A percentile compares a stretch with the other conserved stretches of the same genome.
Evolutionary conservation across 1,140 invertebrate species (phyloP).

Genomic region (Drosophila triauraria): DNA sequence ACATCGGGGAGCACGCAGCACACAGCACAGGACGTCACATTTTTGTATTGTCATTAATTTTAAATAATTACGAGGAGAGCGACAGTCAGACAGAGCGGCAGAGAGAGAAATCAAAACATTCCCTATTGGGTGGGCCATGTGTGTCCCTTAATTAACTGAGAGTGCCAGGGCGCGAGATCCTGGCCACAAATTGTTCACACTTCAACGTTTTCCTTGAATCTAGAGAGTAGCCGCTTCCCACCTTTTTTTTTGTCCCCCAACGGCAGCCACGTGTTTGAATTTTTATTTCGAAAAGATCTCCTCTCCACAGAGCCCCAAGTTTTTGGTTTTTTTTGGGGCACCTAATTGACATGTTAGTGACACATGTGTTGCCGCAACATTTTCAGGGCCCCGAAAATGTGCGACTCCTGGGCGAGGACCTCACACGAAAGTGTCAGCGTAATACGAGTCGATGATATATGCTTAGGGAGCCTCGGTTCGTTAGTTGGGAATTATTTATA

Average conservation of each 20-base stretch:
- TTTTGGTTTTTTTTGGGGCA: slow-evolving; percentile 54
- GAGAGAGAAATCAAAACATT: slow-evolving; percentile 71
- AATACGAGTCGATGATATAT: slow-evolving; percentile 79
- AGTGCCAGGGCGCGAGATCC: slow-evolving; percentile 59
- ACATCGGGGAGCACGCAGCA: slow-evolving; percentile 36
- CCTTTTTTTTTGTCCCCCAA: neutral
- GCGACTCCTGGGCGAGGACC: slow-evolving; percentile 69
- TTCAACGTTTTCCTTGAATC: slow-evolving; percentile 64
- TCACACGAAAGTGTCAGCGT: slow-evolving; percentile 76
- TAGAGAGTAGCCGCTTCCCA: neutral
- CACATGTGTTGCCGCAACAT: slow-evolving; percentile 73
- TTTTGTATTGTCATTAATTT: slow-evolving; percentile 82
- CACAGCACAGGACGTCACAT: slow-evolving; percentile 60
- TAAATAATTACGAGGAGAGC: slow-evolving; percentile 69
- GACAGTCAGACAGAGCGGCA: slow-evolving; percentile 29
- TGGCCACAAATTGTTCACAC: slow-evolving; percentile 80
- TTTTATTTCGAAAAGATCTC: slow-evolving; percentile 43
- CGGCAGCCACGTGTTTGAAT: slow-evolving; percentile 45
- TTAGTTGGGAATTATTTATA: slow-evolving; percentile 65
- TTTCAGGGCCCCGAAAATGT: slow-evolving; percentile 30
- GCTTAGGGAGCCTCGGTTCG: slow-evolving; percentile 75
- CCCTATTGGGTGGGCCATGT: slow-evolving; percentile 67
- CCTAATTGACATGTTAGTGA: slow-evolving; percentile 83
- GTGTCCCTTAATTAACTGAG: slow-evolving; percentile 74
- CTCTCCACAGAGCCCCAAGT: slow-evolving; percentile 20